Percentiles rank a stretch among this genome's conserved stretches.
These are phyloP conservation scores for Aphodius granarius DNA, from an alignment of 2,888 invertebrate species.

Conservation along the genomic window DNA sequence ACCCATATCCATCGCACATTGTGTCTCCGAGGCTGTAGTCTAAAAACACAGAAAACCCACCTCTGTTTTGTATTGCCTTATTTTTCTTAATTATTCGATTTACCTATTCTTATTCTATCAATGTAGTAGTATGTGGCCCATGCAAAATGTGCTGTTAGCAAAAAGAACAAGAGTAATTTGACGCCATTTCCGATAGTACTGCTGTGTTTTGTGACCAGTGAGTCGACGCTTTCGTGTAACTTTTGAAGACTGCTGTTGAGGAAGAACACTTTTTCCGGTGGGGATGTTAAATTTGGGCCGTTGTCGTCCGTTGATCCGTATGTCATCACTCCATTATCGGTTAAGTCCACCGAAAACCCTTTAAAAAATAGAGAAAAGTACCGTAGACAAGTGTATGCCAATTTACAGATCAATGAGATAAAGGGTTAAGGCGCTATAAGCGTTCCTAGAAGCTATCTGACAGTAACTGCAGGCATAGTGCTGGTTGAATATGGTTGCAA, in stretches of 20 bases:
- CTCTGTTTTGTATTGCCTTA: background rate
- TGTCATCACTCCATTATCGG: background rate
- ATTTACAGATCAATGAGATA: background rate
- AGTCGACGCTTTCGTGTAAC: background rate
- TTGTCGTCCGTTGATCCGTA: background rate
- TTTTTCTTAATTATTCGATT: background rate
- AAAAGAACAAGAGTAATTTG: background rate
- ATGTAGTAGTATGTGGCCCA: conserved; percentile 27
- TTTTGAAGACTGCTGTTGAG: background rate
- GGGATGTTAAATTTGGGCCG: background rate
- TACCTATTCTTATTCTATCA: conserved; percentile 11
- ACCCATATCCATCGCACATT: conserved; percentile 71
- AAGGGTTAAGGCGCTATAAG: no score
- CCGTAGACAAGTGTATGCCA: background rate
- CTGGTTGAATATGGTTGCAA: no score
- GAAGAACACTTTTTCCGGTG: background rate
- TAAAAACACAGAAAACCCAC: background rate
- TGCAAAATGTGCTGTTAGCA: conserved; percentile 20
- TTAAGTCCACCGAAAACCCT: background rate
- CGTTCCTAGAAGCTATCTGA: no score
- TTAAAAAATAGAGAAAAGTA: no score
- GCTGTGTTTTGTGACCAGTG: background rate
- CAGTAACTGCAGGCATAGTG: no score
- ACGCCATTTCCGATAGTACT: background rate
- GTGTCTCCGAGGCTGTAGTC: conserved; percentile 28